phyloP scores from a whole-genome alignment of 2,113 vertebrate species.

The Engystomops pustulosus region DNA sequence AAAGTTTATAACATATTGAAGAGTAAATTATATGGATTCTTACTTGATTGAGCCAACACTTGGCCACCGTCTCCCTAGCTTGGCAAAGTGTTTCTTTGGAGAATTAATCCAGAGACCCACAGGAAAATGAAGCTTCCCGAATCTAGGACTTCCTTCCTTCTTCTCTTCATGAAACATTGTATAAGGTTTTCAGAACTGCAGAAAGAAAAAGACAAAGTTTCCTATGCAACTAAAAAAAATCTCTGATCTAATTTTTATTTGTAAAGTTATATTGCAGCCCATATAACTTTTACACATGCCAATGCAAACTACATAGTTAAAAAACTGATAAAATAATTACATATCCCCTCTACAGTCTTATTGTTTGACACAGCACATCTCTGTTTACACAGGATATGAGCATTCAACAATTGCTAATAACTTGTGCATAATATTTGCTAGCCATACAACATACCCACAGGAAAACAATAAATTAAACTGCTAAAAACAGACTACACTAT shows the following conservation, averaged over 20 bases:
- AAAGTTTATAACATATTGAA: not conserved
- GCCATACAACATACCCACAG: too few species aligned
- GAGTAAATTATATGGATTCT: slow-evolving; percentile 60
- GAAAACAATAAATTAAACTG: too few species aligned
- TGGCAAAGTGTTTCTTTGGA: slow-evolving; percentile 90
- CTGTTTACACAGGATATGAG: too few species aligned
- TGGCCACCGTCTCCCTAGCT: slow-evolving; percentile 88
- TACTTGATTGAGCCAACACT: slow-evolving; percentile 89
- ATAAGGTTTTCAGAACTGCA: slow-evolving; percentile 8
- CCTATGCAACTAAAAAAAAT: slow-evolving; percentile 12
- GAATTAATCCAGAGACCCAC: slow-evolving; percentile 94
- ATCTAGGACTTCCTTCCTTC: slow-evolving; percentile 88
- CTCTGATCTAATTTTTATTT: not conserved
- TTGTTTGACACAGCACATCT: too few species aligned
- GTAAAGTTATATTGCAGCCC: not conserved
- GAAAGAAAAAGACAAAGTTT: slow-evolving; percentile 15
- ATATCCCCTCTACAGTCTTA: too few species aligned
- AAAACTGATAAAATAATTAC: too few species aligned
- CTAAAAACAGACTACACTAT: too few species aligned
- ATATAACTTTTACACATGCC: not conserved
- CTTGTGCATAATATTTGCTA: too few species aligned
- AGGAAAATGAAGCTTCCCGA: slow-evolving; percentile 89
- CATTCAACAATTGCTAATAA: too few species aligned
- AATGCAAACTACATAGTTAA: too few species aligned
- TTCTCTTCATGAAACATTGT: slow-evolving; percentile 79